A percentile compares a stretch with the other conserved stretches of the same genome.
phyloP scores from a whole-genome alignment of 2,888 invertebrate species.

The Erannis defoliaria region DNA sequence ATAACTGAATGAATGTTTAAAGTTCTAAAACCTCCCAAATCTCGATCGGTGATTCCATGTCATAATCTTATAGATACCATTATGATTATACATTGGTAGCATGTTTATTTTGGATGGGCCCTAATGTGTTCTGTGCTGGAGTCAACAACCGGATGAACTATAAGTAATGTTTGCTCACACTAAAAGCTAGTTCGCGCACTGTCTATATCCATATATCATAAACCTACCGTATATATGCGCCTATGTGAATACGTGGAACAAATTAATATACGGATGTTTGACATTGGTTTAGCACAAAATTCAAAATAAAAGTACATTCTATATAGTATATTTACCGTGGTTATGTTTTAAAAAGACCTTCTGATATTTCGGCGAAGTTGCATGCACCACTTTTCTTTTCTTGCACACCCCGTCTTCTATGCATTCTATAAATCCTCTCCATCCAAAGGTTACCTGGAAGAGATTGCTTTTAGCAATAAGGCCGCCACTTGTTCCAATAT shows the following conservation, averaged over 20 bases:
- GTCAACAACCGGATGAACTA: constrained; percentile 76
- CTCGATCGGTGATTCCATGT: neutral
- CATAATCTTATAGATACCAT: constrained; percentile 5
- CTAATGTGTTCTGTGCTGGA: constrained; percentile 68
- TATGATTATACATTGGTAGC: constrained; percentile 5
- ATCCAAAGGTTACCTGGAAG: no score
- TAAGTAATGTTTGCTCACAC: constrained; percentile 79
- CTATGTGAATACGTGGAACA: neutral
- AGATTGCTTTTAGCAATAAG: no score
- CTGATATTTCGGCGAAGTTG: no score
- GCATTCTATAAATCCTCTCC: no score
- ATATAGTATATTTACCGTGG: no score
- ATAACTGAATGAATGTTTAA: no score
- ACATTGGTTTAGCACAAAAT: no score
- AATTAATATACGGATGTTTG: neutral
- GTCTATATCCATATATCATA: constrained; percentile 24
- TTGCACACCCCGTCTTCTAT: no score
- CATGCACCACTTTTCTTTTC: no score
- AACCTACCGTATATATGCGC: neutral
- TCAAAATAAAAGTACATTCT: no score
- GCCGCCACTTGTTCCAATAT: no score
- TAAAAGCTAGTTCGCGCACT: constrained; percentile 72
- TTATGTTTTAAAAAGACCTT: no score
- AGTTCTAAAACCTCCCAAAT: neutral
- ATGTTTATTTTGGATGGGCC: constrained; percentile 62